These are phyloP conservation scores for Falco rusticolus DNA, from an alignment of 2,797 vertebrate genomes.

Conservation along the genomic window DNA sequence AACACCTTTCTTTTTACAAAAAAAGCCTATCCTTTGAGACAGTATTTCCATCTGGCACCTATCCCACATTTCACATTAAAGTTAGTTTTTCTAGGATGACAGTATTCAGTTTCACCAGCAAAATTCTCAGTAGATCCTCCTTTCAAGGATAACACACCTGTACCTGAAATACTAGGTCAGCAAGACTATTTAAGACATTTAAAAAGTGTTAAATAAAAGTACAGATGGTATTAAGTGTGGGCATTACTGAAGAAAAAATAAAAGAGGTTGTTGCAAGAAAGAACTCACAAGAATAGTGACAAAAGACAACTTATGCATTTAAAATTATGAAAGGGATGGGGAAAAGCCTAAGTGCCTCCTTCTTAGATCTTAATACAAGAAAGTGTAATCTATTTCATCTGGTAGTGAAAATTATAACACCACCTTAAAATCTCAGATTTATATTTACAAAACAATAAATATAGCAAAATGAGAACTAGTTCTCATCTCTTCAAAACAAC, in stretches of 20 bases:
- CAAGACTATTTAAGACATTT: neutral
- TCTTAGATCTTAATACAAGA: neutral
- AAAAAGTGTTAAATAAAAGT: neutral
- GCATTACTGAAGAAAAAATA: neutral
- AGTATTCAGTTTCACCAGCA: neutral
- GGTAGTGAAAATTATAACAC: neutral
- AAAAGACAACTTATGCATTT: neutral
- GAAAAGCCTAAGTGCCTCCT: accelerated
- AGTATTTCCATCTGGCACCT: neutral
- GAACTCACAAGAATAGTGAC: neutral
- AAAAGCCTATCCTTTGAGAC: neutral
- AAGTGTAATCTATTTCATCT: neutral
- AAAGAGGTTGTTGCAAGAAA: neutral
- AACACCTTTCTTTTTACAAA: neutral
- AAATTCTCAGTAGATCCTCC: slow-evolving; percentile 1
- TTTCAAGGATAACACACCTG: neutral
- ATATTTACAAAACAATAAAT: neutral
- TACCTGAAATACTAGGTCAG: neutral
- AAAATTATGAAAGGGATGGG: neutral
- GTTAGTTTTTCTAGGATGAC: neutral
- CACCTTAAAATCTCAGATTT: neutral
- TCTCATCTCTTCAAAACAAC: neutral
- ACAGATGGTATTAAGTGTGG: neutral
- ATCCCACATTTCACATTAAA: neutral
- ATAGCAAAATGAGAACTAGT: neutral